Evolutionary conservation across 2,797 vertebrate species (phyloP).

Genomic region (Bryconaethiops microstoma): DNA sequence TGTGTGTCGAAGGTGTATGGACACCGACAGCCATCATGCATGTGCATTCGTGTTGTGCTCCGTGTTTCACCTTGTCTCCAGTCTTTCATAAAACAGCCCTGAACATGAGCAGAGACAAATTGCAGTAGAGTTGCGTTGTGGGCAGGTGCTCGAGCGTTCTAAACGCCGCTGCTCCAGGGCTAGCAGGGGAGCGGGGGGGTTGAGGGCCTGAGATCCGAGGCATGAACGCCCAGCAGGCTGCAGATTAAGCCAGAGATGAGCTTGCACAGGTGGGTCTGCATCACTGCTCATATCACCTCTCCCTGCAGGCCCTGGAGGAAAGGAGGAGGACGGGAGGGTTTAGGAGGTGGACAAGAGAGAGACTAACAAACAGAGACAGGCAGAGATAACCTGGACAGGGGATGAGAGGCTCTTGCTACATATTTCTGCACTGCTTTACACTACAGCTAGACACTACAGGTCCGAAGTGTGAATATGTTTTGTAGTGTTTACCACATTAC

Average conservation of each 20-base stretch:
- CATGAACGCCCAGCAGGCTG: background rate
- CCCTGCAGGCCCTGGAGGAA: constrained; percentile 14
- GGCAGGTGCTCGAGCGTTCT: constrained; percentile 67
- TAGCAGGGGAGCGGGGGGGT: background rate
- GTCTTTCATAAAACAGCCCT: constrained; percentile 79
- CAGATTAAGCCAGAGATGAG: constrained; percentile 40
- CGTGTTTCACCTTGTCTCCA: constrained; percentile 77
- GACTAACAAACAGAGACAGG: background rate
- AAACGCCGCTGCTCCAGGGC: constrained; percentile 40
- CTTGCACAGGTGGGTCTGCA: constrained; percentile 36
- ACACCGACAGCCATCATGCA: background rate
- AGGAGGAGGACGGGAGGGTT: constrained; percentile 1
- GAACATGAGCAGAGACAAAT: constrained; percentile 83
- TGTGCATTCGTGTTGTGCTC: constrained; percentile 65
- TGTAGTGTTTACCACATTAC: background rate
- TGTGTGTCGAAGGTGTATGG: no score
- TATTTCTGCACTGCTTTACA: background rate
- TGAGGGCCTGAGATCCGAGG: constrained; percentile 42
- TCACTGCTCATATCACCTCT: constrained; percentile 19
- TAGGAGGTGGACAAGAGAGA: background rate
- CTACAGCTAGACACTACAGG: background rate
- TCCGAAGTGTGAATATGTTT: background rate
- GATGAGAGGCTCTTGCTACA: background rate
- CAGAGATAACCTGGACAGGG: background rate
- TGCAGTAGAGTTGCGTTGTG: constrained; percentile 69